phyloP scores from a whole-genome alignment of 2,113 vertebrate species.

The Gallinago paraguaiae region DNA sequence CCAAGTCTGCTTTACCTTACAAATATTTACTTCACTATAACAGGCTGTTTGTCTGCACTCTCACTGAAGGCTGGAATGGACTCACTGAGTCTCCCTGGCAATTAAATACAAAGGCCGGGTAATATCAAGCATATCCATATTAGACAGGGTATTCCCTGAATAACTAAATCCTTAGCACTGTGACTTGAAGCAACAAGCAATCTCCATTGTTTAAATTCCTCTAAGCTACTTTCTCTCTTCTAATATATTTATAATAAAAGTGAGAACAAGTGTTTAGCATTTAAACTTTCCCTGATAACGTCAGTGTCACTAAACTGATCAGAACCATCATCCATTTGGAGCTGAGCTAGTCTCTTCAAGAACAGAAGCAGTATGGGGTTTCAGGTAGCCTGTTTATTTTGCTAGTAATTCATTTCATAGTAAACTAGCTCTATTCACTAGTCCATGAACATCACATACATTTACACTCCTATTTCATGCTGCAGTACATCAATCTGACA shows the following conservation, averaged over 20 bases:
- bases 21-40: not conserved
- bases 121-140: not conserved
- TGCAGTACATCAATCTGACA: slow-evolving; percentile 56
- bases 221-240: not conserved
- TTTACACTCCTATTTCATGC: slow-evolving; percentile 50
- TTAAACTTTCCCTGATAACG: not conserved
- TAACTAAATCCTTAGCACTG: not conserved
- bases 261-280: not conserved
- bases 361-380: not conserved
- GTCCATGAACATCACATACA: slow-evolving; percentile 47
- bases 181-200: not conserved
- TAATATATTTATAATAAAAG: not conserved
- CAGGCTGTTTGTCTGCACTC: not conserved
- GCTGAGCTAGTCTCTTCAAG: not conserved
- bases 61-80: not conserved
- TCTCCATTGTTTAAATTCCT: slow-evolving; percentile 3
- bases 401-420: slow-evolving; percentile 40
- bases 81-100: not conserved
- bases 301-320: not conserved
- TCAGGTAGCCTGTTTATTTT: slow-evolving; percentile 19
- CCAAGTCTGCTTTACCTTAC: not conserved
- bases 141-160: not conserved
- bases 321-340: not conserved
- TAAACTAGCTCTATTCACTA: slow-evolving; percentile 49
- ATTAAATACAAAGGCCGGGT: not conserved